Conservation (phyloP, 2,113 vertebrate genomes). For the Baryphthengus martii region DNA sequence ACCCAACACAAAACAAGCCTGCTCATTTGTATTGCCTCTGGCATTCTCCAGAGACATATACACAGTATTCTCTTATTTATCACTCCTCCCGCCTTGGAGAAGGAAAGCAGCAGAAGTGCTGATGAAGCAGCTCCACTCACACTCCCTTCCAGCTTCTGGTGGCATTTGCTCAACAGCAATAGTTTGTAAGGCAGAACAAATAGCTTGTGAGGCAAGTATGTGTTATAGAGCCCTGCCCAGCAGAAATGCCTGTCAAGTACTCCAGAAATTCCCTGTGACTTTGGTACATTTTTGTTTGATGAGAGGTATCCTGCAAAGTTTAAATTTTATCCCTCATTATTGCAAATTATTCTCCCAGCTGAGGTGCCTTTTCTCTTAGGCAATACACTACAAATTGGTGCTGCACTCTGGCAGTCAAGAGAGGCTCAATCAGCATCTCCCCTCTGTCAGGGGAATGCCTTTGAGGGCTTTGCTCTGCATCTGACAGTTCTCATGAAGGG, state of each 20-base stretch:
- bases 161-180: background rate
- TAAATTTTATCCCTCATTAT: background rate
- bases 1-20: background rate
- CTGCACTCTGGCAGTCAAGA: conserved; percentile 32
- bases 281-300: background rate
- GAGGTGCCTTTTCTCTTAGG: conserved; percentile 22
- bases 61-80: background rate
- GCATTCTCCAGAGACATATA: background rate
- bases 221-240: background rate
- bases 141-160: background rate
- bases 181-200: background rate
- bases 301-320: background rate
- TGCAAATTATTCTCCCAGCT: conserved; percentile 12
- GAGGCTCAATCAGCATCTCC: background rate
- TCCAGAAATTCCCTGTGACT: background rate
- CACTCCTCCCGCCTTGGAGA: background rate
- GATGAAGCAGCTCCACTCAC: background rate
- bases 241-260: background rate
- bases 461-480: conserved; percentile 20
- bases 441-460: conserved; percentile 30
- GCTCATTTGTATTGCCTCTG: background rate
- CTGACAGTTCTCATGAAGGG: background rate
- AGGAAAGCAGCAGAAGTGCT: background rate
- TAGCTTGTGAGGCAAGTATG: background rate
- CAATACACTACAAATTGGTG: conserved; percentile 7